phyloP scores from a whole-genome alignment of 2,888 invertebrate genomes.

The Oasisia sp. region DNA sequence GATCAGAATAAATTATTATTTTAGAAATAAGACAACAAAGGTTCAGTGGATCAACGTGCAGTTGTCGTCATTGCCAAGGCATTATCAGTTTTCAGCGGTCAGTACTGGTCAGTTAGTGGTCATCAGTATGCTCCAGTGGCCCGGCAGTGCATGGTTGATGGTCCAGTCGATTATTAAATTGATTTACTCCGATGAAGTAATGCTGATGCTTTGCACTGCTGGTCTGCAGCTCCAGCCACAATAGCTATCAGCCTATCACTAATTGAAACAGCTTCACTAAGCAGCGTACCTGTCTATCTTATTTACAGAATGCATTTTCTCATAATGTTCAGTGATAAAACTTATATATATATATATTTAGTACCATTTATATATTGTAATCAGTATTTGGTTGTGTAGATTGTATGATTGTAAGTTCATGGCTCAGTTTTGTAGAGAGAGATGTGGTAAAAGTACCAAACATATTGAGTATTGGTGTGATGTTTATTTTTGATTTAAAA shows the following conservation, averaged over 20 bases:
- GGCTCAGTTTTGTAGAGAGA: no score
- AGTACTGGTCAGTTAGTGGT: neutral
- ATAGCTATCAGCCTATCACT: neutral
- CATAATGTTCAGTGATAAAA: neutral
- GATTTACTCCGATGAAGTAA: slow-evolving; percentile 13
- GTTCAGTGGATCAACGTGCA: neutral
- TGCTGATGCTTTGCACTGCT: neutral
- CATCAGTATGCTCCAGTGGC: neutral
- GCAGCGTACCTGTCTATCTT: neutral
- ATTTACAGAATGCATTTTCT: neutral
- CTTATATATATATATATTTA: no score
- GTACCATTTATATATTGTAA: no score
- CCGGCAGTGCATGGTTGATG: neutral
- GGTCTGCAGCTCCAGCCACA: neutral
- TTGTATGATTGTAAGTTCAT: no score
- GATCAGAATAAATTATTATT: no score
- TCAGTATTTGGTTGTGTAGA: no score
- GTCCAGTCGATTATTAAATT: neutral
- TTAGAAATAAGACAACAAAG: neutral
- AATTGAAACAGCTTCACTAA: neutral
- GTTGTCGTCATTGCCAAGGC: neutral
- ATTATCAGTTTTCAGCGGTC: neutral
- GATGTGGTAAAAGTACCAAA: no score
- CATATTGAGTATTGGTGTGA: no score
- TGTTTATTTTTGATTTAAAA: no score